phyloP scores from a whole-genome alignment of 2,113 vertebrate genomes.

The Podiceps cristatus region DNA sequence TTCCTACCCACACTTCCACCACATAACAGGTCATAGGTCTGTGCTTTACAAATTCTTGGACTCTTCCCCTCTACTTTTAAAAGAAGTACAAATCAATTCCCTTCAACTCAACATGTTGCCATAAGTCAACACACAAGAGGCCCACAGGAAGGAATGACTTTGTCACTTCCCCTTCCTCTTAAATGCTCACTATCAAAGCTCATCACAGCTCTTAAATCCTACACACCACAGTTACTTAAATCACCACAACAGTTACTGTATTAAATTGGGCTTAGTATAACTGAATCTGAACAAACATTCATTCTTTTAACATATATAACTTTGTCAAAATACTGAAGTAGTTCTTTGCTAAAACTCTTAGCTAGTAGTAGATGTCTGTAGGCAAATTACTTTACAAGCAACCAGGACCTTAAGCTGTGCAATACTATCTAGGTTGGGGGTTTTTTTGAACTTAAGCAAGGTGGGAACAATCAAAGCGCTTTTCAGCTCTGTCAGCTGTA shows the following conservation, averaged over 20 bases:
- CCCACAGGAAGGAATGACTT: neutral
- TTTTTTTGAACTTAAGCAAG: neutral
- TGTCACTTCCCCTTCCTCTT: neutral
- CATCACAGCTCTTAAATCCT: neutral
- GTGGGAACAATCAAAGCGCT: neutral
- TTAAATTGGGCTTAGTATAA: neutral
- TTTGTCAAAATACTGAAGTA: neutral
- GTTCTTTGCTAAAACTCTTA: neutral
- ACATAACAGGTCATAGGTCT: neutral
- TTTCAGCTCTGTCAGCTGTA: neutral
- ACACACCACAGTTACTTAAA: neutral
- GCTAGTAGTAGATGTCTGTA: neutral
- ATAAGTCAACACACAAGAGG: accelerated
- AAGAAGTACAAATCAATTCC: neutral
- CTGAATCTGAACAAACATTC: neutral
- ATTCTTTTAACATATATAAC: neutral
- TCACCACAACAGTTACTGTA: neutral
- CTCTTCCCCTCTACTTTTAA: neutral
- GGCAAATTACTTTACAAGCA: neutral
- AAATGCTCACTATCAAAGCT: neutral
- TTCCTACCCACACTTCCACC: neutral
- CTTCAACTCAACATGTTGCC: neutral
- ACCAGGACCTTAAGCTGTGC: neutral
- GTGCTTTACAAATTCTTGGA: neutral
- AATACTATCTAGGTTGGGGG: neutral